These are phyloP conservation scores for Phrynosoma blainvillii DNA, from an alignment of 2,113 vertebrate genomes.

Conservation along the genomic window DNA sequence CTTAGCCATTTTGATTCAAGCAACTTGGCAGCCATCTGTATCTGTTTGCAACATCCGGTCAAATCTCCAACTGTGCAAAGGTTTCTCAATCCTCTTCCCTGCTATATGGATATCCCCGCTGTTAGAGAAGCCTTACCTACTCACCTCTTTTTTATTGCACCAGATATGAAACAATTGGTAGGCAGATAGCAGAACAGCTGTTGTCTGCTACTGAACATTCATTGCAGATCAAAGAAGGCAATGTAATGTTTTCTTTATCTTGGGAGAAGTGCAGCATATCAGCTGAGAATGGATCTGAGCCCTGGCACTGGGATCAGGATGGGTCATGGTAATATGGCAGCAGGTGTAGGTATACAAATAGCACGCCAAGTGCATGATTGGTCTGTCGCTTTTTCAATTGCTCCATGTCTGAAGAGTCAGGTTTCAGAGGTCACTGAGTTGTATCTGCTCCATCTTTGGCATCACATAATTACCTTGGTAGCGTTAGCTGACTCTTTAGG, in stretches of 20 bases:
- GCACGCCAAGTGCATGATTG: not conserved
- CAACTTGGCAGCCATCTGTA: not conserved
- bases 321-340: not conserved
- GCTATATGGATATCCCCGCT: fast-evolving
- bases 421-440: conserved; percentile 13
- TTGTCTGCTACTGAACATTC: conserved; percentile 28
- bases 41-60: not conserved
- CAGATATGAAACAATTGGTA: fast-evolving
- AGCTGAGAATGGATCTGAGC: fast-evolving
- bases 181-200: not conserved
- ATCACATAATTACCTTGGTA: not conserved
- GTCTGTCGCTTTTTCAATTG: not conserved
- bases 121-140: not conserved
- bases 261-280: not conserved
- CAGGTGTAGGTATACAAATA: conserved; percentile 18
- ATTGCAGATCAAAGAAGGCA: not conserved
- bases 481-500: not conserved
- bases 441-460: not conserved
- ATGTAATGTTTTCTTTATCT: not conserved
- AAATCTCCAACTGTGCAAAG: conserved; percentile 6
- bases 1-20: not conserved
- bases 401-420: conserved; percentile 2
- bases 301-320: not conserved
- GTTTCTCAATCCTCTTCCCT: not conserved
- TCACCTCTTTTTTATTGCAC: fast-evolving